Evolutionary conservation across 1,140 invertebrate genomes (phyloP).

Genomic region (Oryzaephilus surinamensis): DNA sequence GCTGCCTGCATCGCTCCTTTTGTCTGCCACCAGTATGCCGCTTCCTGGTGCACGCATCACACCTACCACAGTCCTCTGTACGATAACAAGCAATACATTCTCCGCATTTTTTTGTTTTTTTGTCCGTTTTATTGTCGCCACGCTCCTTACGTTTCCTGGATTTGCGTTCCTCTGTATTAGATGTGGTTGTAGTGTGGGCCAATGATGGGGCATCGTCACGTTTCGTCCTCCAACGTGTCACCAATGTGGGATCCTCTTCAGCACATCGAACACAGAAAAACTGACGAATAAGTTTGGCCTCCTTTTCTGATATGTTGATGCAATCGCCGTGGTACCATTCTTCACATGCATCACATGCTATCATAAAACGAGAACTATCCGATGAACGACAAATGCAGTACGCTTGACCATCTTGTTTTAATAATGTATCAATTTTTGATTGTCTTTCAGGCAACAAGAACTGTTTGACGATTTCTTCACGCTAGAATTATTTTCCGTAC

Average conservation of each 20-base stretch:
- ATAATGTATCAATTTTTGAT: constrained; percentile 79
- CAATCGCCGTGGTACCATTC: constrained; percentile 99
- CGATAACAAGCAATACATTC: constrained; percentile 72
- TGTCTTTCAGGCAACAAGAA: constrained; percentile 83
- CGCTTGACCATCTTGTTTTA: constrained; percentile 78
- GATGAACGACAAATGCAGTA: constrained; percentile 93
- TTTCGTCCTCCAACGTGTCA: constrained; percentile 69
- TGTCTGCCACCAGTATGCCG: constrained; percentile 65
- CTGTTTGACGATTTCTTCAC: constrained; percentile 82
- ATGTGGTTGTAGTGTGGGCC: constrained; percentile 7
- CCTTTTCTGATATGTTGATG: constrained; percentile 86
- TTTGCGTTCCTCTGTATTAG: constrained; percentile 40
- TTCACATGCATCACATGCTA: constrained; percentile 93
- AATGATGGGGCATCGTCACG: constrained; percentile 35
- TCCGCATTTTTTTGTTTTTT: constrained; percentile 55
- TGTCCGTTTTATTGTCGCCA: constrained; percentile 29
- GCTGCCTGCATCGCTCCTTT: constrained; percentile 57
- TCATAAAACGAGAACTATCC: constrained; percentile 92
- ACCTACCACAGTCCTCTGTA: constrained; percentile 74
- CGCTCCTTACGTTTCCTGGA: constrained; percentile 38
- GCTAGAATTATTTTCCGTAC: constrained; percentile 40
- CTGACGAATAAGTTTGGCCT: constrained; percentile 86
- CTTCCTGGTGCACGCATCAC: constrained; percentile 70
- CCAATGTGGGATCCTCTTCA: constrained; percentile 69
- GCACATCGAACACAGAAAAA: constrained; percentile 83